phyloP scores from a whole-genome alignment of 1,140 invertebrate genomes.

The Drosophila azteca region DNA sequence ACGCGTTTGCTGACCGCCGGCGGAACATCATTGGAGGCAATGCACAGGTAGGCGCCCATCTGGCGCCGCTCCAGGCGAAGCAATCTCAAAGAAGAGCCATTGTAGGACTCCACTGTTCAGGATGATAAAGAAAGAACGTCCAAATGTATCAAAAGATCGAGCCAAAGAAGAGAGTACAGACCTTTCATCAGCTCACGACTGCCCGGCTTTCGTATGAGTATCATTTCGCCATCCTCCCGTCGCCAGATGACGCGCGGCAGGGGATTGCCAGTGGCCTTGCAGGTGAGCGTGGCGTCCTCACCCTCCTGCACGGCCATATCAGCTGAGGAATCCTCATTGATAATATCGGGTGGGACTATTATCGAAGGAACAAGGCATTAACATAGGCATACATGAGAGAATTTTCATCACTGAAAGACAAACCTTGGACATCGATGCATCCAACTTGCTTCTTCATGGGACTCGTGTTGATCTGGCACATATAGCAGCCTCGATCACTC shows the following conservation, averaged over 20 bases:
- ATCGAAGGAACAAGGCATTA: conserved; percentile 44
- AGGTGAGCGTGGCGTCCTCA: conserved; percentile 92
- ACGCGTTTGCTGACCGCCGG: conserved; percentile 94
- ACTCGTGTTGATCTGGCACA: conserved; percentile 95
- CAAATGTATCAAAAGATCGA: background rate
- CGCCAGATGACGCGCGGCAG: conserved; percentile 89
- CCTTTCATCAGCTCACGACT: conserved; percentile 87
- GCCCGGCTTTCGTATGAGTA: conserved; percentile 87
- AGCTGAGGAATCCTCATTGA: conserved; percentile 90
- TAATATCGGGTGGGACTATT: conserved; percentile 90
- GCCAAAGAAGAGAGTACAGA: conserved; percentile 56
- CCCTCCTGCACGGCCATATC: conserved; percentile 91
- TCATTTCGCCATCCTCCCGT: conserved; percentile 88
- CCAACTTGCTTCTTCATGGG: conserved; percentile 94
- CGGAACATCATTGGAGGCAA: conserved; percentile 94
- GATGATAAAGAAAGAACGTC: background rate
- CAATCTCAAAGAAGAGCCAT: conserved; percentile 89
- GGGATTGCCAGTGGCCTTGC: conserved; percentile 90
- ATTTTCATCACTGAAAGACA: conserved; percentile 54
- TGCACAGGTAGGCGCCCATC: conserved; percentile 95
- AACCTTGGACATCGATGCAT: conserved; percentile 94
- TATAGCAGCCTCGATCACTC: conserved; percentile 91
- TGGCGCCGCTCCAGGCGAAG: conserved; percentile 91
- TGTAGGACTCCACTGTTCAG: conserved; percentile 88
- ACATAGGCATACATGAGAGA: background rate